phyloP scores from a whole-genome alignment of 2,113 vertebrate species.

The Charina bottae region DNA sequence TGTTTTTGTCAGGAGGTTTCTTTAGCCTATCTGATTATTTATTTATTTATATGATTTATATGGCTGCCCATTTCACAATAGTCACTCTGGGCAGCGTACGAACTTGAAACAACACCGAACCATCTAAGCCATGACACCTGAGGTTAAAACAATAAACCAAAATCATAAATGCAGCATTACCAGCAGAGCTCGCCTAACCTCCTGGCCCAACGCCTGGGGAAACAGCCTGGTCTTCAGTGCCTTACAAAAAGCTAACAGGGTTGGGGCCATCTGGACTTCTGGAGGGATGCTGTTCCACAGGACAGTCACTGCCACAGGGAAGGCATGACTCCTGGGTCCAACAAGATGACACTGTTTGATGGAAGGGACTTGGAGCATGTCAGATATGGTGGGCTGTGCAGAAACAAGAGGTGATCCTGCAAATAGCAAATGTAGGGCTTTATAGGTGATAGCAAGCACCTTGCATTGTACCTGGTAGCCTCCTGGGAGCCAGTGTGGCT shows the following conservation, averaged over 20 bases:
- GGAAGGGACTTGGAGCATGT: neutral
- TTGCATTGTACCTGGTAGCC: neutral
- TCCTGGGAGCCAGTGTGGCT: neutral
- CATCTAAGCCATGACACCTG: neutral
- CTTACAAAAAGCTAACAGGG: neutral
- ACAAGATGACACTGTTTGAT: neutral
- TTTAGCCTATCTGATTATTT: neutral
- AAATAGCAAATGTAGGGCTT: neutral
- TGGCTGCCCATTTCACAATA: neutral
- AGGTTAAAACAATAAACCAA: neutral
- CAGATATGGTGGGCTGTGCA: neutral
- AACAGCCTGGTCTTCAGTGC: neutral
- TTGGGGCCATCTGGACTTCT: neutral
- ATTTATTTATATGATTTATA: neutral
- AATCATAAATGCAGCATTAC: neutral
- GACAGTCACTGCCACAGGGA: neutral
- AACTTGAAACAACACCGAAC: neutral
- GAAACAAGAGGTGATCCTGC: neutral
- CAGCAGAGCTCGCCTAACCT: neutral
- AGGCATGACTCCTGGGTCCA: neutral
- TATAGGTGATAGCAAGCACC: neutral
- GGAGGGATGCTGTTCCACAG: neutral
- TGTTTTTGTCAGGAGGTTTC: neutral
- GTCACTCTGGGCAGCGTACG: neutral
- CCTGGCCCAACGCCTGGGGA: neutral